Evolutionary conservation across 2,888 invertebrate genomes (phyloP).

Genomic region (Subacronicta megacephala): DNA sequence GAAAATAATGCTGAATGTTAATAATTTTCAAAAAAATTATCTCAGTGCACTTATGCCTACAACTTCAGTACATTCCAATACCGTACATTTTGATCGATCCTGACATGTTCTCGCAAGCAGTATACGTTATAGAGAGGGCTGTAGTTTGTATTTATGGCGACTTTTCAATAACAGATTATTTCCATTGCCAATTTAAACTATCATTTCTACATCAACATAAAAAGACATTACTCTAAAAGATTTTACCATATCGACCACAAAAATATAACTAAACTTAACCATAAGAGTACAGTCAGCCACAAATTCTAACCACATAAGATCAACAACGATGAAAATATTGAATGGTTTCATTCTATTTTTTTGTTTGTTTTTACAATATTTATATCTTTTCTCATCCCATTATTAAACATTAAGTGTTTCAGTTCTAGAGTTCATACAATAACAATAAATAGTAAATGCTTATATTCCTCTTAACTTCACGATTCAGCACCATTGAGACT

Average conservation of each 20-base stretch:
- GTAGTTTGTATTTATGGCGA: no score
- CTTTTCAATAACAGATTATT: no score
- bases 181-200: no score
- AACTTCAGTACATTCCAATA: no score
- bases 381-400: conserved; percentile 26
- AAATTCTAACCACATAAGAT: conserved; percentile 27
- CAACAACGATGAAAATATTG: conserved; percentile 8
- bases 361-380: conserved; percentile 32
- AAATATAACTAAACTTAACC: conserved; percentile 26
- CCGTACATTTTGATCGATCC: no score
- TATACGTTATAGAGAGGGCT: no score
- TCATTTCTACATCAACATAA: neutral
- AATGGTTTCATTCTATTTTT: conserved; percentile 18
- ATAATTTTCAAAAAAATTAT: no score
- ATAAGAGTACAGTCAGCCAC: conserved; percentile 35
- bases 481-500: conserved; percentile 31
- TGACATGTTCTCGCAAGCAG: no score
- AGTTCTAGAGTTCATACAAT: conserved; percentile 51
- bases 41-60: no score
- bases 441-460: conserved; percentile 70
- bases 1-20: no score
- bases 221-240: conserved; percentile 15
- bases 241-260: conserved; percentile 4
- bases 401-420: conserved; percentile 42
- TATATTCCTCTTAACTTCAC: conserved; percentile 52